Conservation (phyloP, 2,797 vertebrate genomes). For the Vespertilio murinus region DNA sequence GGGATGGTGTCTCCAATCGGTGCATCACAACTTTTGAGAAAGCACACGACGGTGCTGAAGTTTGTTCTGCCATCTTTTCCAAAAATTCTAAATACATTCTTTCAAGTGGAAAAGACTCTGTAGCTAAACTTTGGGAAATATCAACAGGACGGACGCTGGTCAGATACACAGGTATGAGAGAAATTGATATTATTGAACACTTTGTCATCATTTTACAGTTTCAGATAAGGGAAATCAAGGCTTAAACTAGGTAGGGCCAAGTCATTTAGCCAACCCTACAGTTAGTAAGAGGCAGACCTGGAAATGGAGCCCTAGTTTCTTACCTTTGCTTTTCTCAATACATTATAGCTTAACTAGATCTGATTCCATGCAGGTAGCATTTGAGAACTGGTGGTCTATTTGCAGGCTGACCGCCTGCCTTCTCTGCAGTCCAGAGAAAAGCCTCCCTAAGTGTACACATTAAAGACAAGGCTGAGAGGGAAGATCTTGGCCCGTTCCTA, state of each 20-base stretch:
- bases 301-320: not conserved
- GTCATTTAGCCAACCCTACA: not conserved
- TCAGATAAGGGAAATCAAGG: not conserved
- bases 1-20: constrained; percentile 97
- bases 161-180: constrained; percentile 94
- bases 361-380: not conserved
- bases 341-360: not conserved
- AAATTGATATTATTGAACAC: not conserved
- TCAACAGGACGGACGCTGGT: constrained; percentile 96
- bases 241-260: not conserved
- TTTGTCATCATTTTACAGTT: not conserved
- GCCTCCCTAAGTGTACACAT: accelerated
- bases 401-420: not conserved
- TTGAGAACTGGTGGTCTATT: not conserved
- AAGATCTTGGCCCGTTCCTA: not conserved
- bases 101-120: constrained; percentile 98
- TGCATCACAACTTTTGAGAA: constrained; percentile 97
- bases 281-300: not conserved
- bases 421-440: not conserved
- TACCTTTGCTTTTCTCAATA: not conserved
- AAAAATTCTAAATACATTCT: constrained; percentile 99
- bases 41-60: constrained; percentile 95
- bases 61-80: constrained; percentile 97
- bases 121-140: constrained; percentile 98
- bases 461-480: too few relatives aligned